These are phyloP conservation scores for Loxodonta africana DNA, from an alignment of 2,113 vertebrate species.

Conservation along the genomic window DNA sequence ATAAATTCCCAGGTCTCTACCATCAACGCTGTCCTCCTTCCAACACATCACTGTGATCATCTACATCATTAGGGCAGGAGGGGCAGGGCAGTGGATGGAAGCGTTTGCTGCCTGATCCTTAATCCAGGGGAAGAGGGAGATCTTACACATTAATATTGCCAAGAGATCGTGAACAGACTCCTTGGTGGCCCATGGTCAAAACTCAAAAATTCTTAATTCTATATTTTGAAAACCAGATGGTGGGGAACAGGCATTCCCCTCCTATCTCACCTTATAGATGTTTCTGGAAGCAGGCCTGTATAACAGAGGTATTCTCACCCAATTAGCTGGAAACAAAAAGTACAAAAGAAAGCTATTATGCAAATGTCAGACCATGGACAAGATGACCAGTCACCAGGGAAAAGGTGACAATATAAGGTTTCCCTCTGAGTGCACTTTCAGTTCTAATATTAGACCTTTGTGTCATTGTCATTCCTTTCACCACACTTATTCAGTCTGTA, in stretches of 20 bases:
- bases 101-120: not conserved
- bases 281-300: constrained; percentile 44
- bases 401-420: not conserved
- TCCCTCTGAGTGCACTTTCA: not conserved
- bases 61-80: not conserved
- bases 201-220: not conserved
- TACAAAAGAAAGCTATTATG: constrained; percentile 33
- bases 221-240: not conserved
- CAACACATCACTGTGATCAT: not conserved
- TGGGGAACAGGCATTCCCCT: not conserved
- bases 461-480: not conserved
- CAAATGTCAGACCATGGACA: not conserved
- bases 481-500: no score
- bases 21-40: not conserved
- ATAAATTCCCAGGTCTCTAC: not conserved
- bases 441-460: not conserved
- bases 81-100: no score
- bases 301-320: not conserved
- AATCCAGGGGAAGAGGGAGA: not conserved
- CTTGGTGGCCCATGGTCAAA: not conserved
- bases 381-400: not conserved
- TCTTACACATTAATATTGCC: not conserved
- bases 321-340: constrained; percentile 36
- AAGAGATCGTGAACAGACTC: not conserved
- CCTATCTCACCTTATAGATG: not conserved